Conservation (phyloP, 1,140 invertebrate genomes). For the Trissolcus basalis region DNA sequence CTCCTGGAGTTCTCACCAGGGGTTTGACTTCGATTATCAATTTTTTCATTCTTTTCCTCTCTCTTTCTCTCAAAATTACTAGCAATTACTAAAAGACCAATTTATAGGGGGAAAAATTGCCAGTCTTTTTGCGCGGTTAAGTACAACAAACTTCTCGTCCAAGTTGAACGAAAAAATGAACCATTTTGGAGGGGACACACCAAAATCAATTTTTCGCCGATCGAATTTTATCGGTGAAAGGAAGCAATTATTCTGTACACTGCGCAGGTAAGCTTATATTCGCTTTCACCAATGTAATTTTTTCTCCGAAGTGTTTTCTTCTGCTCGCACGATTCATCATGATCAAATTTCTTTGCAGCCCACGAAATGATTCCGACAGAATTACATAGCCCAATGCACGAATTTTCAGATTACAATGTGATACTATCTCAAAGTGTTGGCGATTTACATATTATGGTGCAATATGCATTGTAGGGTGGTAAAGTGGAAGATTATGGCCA, state of each 20-base stretch:
- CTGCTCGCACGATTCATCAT: conserved; percentile 3
- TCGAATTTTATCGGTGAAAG: conserved; percentile 2
- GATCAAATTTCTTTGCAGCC: too few relatives aligned
- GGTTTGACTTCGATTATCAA: conserved; percentile 43
- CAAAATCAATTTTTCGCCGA: not conserved
- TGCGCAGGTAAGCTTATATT: not conserved
- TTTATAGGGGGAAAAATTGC: not conserved
- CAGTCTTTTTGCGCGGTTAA: too few relatives aligned
- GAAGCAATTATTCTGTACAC: conserved; percentile 18
- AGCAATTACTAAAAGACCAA: conserved; percentile 21
- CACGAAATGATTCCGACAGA: conserved; percentile 1
- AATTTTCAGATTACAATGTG: conserved; percentile 47
- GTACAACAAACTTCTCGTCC: too few relatives aligned
- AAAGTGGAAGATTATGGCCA: conserved; percentile 44
- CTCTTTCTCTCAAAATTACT: conserved; percentile 15
- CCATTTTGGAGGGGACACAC: too few relatives aligned
- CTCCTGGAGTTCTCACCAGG: conserved; percentile 50
- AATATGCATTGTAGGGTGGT: conserved; percentile 38
- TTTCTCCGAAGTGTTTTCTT: conserved; percentile 5
- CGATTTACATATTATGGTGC: conserved; percentile 55
- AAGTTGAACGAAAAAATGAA: too few relatives aligned
- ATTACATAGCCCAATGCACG: conserved; percentile 37
- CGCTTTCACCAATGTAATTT: conserved; percentile 14
- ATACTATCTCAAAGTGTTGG: conserved; percentile 38
- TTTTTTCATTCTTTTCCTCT: too few relatives aligned